Conservation (phyloP, 2,888 invertebrate genomes). For the Diachrysia chrysitis region DNA sequence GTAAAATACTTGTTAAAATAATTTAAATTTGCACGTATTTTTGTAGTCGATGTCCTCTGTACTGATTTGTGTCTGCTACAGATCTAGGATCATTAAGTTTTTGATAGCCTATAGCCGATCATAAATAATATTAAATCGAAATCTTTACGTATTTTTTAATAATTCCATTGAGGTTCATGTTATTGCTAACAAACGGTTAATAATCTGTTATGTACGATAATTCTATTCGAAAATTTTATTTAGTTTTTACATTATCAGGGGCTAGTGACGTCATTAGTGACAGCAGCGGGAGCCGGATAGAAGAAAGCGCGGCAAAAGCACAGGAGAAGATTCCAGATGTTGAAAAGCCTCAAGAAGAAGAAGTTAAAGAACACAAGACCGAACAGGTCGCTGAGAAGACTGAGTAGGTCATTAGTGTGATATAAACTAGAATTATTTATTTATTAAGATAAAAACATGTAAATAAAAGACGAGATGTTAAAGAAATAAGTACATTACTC, state of each 20-base stretch:
- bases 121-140: neutral
- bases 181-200: neutral
- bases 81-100: too few relatives aligned
- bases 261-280: slow-evolving; percentile 73
- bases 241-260: slow-evolving; percentile 66
- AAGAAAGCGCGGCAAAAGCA: slow-evolving; percentile 53
- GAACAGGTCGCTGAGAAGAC: slow-evolving; percentile 71
- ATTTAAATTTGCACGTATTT: too few relatives aligned
- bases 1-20: too few relatives aligned
- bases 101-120: too few relatives aligned
- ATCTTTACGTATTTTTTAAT: neutral
- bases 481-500: slow-evolving; percentile 48
- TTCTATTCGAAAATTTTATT: slow-evolving; percentile 1
- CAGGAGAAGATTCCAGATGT: slow-evolving; percentile 50
- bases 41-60: too few relatives aligned
- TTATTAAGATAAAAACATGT: slow-evolving; percentile 57
- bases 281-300: slow-evolving; percentile 68
- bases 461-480: slow-evolving; percentile 59
- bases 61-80: too few relatives aligned
- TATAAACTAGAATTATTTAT: slow-evolving; percentile 65
- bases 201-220: neutral
- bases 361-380: slow-evolving; percentile 57
- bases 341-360: slow-evolving; percentile 54
- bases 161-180: neutral
- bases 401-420: slow-evolving; percentile 79